These are phyloP conservation scores for Mus pahari DNA, from an alignment of 2,113 vertebrate species.

Conservation along the genomic window DNA sequence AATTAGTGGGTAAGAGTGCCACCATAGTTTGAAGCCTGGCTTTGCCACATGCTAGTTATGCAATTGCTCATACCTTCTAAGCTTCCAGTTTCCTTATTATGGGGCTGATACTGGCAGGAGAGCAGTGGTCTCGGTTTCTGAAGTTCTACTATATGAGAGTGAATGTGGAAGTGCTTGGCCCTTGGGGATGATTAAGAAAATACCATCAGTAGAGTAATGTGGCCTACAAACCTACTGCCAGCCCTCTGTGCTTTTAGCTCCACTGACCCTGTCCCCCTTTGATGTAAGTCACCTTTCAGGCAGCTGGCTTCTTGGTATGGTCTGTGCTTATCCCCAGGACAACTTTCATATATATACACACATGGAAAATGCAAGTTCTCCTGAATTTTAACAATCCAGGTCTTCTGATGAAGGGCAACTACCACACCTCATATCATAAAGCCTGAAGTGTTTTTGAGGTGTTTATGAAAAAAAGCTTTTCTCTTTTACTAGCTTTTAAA, in stretches of 20 bases:
- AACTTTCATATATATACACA: neutral
- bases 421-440: neutral
- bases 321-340: neutral
- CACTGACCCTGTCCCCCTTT: neutral
- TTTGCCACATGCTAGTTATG: neutral
- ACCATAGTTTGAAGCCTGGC: neutral
- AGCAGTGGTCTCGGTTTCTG: neutral
- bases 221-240: neutral
- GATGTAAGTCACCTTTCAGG: neutral
- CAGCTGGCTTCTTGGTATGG: conserved; percentile 17
- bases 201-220: neutral
- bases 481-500: conserved; percentile 37
- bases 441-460: conserved; percentile 20
- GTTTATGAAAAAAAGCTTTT: neutral
- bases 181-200: neutral
- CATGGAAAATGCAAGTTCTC: conserved; percentile 6
- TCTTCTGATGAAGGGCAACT: neutral
- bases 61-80: neutral
- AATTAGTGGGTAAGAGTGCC: neutral
- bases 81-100: neutral
- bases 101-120: neutral
- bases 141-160: neutral
- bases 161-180: neutral
- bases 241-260: neutral
- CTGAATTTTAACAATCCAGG: conserved; percentile 16